These are phyloP conservation scores for Monochamus alternatus DNA, from an alignment of 2,888 invertebrate species.

Conservation along the genomic window DNA sequence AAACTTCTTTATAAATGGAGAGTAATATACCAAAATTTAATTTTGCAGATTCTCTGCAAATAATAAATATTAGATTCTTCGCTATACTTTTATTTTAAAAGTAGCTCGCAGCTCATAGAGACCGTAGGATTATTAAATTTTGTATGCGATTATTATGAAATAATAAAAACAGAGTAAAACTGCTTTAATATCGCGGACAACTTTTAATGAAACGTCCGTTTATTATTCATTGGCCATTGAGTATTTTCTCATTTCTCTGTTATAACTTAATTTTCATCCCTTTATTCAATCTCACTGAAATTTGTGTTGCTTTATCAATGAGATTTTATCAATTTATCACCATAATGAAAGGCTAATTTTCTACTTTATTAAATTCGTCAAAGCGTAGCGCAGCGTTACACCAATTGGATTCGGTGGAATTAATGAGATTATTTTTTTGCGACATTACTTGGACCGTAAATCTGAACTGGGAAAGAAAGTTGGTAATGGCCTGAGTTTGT, in stretches of 20 bases:
- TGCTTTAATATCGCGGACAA: conserved; percentile 3
- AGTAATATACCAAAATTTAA: background rate
- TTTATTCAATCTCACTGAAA: conserved; percentile 23
- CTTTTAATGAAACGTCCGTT: conserved; percentile 23
- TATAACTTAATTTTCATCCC: conserved; percentile 19
- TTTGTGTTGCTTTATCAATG: conserved; percentile 33
- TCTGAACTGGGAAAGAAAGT: too few relatives aligned
- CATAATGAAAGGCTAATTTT: conserved; percentile 45
- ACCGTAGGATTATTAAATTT: background rate
- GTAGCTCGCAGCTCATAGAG: background rate
- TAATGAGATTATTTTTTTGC: conserved; percentile 25
- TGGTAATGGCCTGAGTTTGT: too few relatives aligned
- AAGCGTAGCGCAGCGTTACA: conserved; percentile 14
- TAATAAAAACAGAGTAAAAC: background rate
- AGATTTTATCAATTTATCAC: conserved; percentile 39
- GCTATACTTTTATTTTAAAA: background rate
- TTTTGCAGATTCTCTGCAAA: background rate
- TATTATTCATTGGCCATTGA: background rate
- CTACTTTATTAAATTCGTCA: conserved; percentile 36
- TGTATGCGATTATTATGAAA: background rate
- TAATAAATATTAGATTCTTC: background rate
- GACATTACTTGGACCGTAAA: background rate
- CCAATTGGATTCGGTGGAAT: conserved; percentile 9
- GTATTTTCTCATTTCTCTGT: conserved; percentile 23
- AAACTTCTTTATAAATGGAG: too few relatives aligned